Conservation (phyloP, 1,140 invertebrate species). For the Drosophila sturtevanti region DNA sequence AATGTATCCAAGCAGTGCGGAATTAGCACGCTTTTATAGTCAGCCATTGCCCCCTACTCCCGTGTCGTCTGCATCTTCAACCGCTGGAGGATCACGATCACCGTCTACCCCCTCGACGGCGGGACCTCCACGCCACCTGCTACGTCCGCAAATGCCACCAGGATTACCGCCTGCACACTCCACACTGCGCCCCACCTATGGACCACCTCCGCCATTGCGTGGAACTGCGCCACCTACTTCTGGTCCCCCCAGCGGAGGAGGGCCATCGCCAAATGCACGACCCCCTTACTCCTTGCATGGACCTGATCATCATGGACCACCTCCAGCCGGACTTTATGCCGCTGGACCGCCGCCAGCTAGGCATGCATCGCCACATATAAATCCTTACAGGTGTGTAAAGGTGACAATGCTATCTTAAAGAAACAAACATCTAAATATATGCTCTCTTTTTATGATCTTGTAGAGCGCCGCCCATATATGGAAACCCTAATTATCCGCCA, state of each 20-base stretch:
- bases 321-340: conserved; percentile 48
- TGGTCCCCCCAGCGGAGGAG: conserved; percentile 21
- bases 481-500: conserved; percentile 72
- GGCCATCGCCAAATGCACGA: conserved; percentile 34
- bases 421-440: not conserved
- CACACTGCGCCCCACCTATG: conserved; percentile 68
- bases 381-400: conserved; percentile 67
- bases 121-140: conserved; percentile 47
- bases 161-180: conserved; percentile 56
- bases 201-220: conserved; percentile 73
- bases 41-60: conserved; percentile 34
- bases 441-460: not conserved
- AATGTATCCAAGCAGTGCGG: conserved; percentile 64
- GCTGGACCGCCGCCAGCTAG: conserved; percentile 71
- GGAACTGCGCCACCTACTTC: conserved; percentile 51
- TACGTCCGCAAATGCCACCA: conserved; percentile 48
- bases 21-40: conserved; percentile 60
- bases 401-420: too few species aligned
- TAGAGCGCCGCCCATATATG: conserved; percentile 69
- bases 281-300: conserved; percentile 58
- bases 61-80: not conserved
- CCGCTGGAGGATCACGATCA: conserved; percentile 24
- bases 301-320: conserved; percentile 61
- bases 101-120: conserved; percentile 32
- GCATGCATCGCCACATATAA: conserved; percentile 71